Percentiles rank a stretch among this genome's conserved stretches.
Evolutionary conservation across 2,888 invertebrate species (phyloP).

Genomic region (Belgica antarctica): DNA sequence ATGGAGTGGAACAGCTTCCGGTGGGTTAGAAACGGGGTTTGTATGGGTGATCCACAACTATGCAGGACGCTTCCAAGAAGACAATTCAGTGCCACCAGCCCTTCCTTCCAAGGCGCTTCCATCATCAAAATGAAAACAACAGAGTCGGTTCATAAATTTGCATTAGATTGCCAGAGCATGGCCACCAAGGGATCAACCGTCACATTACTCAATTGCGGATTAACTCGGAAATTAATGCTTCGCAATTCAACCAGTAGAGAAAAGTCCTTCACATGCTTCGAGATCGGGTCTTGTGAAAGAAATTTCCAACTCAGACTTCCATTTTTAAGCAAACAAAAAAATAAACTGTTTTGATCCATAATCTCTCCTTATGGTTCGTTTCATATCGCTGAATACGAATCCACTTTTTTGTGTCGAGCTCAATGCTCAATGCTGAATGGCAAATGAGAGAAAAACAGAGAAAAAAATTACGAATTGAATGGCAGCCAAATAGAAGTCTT

Average conservation of each 20-base stretch:
- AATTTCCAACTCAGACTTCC: slow-evolving; percentile 1
- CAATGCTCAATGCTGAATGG: too few species aligned
- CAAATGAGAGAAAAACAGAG: neutral
- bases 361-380: slow-evolving; percentile 41
- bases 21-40: too few species aligned
- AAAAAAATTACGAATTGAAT: neutral
- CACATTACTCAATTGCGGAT: slow-evolving; percentile 18
- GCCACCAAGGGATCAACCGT: neutral
- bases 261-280: slow-evolving; percentile 6
- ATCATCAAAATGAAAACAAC: too few species aligned
- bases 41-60: too few species aligned
- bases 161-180: neutral
- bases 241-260: neutral
- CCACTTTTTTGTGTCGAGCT: neutral
- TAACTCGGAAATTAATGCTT: neutral
- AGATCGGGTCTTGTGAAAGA: neutral
- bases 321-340: slow-evolving; percentile 25
- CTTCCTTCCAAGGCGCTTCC: too few species aligned
- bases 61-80: neutral
- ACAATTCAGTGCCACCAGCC: neutral
- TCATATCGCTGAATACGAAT: slow-evolving; percentile 23
- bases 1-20: too few species aligned
- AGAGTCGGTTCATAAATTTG: neutral
- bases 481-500: neutral
- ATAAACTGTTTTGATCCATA: slow-evolving; percentile 30